phyloP scores from a whole-genome alignment of 92 coral and sea anemone genomes.

The Parazoanthus darwini region DNA sequence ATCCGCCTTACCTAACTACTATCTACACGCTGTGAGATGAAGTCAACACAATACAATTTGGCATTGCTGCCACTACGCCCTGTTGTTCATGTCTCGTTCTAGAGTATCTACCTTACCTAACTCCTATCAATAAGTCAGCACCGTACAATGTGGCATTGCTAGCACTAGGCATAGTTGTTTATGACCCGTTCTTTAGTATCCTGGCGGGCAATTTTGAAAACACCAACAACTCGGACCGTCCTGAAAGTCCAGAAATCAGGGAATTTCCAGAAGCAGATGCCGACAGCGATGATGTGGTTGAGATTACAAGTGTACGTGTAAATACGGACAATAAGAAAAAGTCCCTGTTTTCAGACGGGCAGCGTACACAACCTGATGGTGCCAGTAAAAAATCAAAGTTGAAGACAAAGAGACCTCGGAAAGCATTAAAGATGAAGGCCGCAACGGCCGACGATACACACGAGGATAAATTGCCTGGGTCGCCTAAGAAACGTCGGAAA shows the following conservation, averaged over 20 bases:
- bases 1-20: no score
- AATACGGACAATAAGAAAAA: background rate
- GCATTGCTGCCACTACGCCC: no score
- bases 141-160: no score
- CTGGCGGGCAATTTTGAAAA: slow-evolving; percentile 69
- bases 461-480: background rate
- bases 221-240: background rate
- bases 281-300: slow-evolving; percentile 35
- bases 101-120: no score
- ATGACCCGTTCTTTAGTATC: no score
- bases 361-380: background rate
- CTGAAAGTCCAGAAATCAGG: slow-evolving; percentile 3
- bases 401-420: slow-evolving; percentile 22
- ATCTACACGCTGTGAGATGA: no score
- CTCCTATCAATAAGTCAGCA: no score
- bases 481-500: slow-evolving; percentile 62
- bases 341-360: background rate
- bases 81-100: no score
- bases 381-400: background rate
- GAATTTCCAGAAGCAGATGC: background rate
- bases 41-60: no score
- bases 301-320: slow-evolving; percentile 35
- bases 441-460: background rate
- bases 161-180: no score
- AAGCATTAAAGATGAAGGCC: background rate